phyloP scores from a whole-genome alignment of 2,113 vertebrate genomes.

The Pithys albifrons region DNA sequence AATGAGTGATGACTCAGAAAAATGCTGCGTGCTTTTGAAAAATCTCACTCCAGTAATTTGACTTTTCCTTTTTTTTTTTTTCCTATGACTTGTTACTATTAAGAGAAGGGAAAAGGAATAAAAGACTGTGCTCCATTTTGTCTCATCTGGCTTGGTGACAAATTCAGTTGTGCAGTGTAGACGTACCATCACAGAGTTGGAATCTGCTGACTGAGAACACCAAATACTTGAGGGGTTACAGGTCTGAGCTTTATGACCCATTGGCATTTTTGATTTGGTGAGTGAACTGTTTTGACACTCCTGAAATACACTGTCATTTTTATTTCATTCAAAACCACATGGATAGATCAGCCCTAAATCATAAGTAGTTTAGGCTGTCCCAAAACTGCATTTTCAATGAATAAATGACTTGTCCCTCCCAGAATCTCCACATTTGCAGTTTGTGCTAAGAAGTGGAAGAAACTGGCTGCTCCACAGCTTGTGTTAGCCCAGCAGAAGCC shows the following conservation, averaged over 20 bases:
- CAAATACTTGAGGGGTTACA: not conserved
- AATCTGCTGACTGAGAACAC: not conserved
- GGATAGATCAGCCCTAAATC: not conserved
- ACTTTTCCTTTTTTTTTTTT: not conserved
- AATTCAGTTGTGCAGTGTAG: not conserved
- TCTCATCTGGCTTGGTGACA: not conserved
- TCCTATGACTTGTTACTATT: not conserved
- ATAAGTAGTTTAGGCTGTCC: not conserved
- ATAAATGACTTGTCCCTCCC: not conserved
- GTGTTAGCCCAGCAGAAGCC: not conserved
- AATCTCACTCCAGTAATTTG: not conserved
- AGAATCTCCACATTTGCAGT: not conserved
- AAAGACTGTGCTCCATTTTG: not conserved
- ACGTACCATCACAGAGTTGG: not conserved
- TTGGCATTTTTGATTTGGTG: not conserved
- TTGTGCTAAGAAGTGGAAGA: not conserved
- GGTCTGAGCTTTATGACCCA: not conserved
- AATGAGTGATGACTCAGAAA: conserved; percentile 1
- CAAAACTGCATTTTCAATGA: not conserved
- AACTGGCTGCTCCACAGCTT: not conserved
- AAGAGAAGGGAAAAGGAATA: not conserved
- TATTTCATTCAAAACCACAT: not conserved
- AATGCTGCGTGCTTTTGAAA: not conserved
- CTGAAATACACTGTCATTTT: not conserved
- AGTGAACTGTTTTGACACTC: not conserved